phyloP scores from a whole-genome alignment of 2,797 vertebrate species.

The Phataginus tricuspis region DNA sequence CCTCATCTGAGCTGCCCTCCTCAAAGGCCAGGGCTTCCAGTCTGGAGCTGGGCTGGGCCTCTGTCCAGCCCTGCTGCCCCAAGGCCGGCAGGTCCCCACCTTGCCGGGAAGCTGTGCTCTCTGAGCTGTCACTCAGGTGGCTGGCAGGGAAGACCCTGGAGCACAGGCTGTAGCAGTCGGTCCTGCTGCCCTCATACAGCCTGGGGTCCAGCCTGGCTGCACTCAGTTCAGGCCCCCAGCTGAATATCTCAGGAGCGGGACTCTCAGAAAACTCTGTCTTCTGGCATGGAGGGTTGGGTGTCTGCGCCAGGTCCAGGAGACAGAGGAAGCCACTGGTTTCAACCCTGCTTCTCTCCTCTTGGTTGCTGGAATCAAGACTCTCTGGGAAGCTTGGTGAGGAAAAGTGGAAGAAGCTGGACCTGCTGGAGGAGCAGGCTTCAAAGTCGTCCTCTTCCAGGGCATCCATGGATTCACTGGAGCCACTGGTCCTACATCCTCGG shows the following conservation, averaged over 20 bases:
- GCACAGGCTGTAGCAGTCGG: conserved; percentile 92
- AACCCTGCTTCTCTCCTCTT: conserved; percentile 35
- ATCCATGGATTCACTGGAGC: conserved; percentile 95
- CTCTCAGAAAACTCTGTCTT: conserved; percentile 81
- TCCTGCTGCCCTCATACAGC: conserved; percentile 87
- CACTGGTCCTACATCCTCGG: conserved; percentile 88
- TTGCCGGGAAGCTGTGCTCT: conserved; percentile 64
- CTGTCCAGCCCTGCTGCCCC: conserved; percentile 48
- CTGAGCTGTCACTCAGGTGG: conserved; percentile 72
- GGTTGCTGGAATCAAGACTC: conserved; percentile 61
- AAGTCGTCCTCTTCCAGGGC: conserved; percentile 95
- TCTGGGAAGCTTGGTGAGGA: conserved; percentile 77
- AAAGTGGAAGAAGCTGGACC: conserved; percentile 85
- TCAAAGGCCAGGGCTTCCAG: conserved; percentile 88
- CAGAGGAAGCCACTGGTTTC: conserved; percentile 84
- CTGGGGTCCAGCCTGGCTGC: conserved; percentile 77
- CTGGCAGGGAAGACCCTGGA: conserved; percentile 91
- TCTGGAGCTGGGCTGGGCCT: not conserved
- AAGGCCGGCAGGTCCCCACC: not conserved
- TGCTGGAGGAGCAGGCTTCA: conserved; percentile 88
- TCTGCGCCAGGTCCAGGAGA: conserved; percentile 88
- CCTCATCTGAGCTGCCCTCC: conserved; percentile 97
- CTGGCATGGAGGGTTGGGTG: conserved; percentile 70
- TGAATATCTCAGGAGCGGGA: conserved; percentile 85
- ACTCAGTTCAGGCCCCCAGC: conserved; percentile 65